Evolutionary conservation across 1,140 invertebrate species (phyloP).

Genomic region (Wasmannia auropunctata): DNA sequence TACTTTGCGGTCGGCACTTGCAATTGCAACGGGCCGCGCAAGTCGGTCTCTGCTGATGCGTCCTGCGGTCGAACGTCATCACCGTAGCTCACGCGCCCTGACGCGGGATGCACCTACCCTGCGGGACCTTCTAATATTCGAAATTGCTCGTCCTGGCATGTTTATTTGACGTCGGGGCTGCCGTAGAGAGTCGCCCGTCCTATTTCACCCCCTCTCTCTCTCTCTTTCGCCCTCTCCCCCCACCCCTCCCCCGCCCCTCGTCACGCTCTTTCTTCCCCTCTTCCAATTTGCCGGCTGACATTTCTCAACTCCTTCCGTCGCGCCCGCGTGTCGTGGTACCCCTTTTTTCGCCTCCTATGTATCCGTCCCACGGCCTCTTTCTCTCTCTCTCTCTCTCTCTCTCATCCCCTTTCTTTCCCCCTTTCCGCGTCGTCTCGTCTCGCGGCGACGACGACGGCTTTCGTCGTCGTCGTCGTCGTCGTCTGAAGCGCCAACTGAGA

Average conservation of each 20-base stretch:
- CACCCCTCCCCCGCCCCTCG: constrained; percentile 7
- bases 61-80: constrained; percentile 82
- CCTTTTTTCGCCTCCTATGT: constrained; percentile 37
- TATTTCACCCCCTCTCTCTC: neutral
- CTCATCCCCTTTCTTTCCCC: neutral
- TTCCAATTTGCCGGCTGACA: constrained; percentile 82
- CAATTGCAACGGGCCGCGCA: constrained; percentile 77
- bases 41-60: constrained; percentile 74
- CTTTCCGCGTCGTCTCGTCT: neutral
- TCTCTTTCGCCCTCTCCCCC: constrained; percentile 37
- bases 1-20: constrained; percentile 78
- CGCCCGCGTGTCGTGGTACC: constrained; percentile 43
- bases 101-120: constrained; percentile 79
- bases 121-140: constrained; percentile 81
- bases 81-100: constrained; percentile 81
- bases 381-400: neutral
- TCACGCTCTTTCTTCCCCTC: constrained; percentile 66
- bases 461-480: constrained; percentile 57
- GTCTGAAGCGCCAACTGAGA: constrained; percentile 26
- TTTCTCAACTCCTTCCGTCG: constrained; percentile 75
- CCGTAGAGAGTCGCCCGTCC: constrained; percentile 71
- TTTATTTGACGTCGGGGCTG: constrained; percentile 82
- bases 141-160: constrained; percentile 81
- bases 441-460: constrained; percentile 43
- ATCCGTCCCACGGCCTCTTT: neutral